Evolutionary conservation across 2,888 invertebrate species (phyloP).

Genomic region (Synergus umbraculus): DNA sequence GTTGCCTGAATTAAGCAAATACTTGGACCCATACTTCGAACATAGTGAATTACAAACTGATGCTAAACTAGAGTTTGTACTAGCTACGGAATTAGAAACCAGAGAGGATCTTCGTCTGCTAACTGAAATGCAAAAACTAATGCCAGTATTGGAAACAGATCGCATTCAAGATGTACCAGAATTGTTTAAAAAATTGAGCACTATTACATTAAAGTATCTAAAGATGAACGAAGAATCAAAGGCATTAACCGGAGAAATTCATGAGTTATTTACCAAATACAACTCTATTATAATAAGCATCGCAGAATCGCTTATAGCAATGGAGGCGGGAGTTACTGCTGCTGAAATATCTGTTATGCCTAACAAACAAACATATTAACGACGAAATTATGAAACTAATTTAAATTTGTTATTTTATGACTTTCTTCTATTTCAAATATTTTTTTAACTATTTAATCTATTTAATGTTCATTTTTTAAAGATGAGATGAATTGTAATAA

Average conservation of each 20-base stretch:
- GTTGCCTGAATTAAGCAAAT: conserved; percentile 77
- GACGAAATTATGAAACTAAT: conserved; percentile 31
- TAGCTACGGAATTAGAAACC: conserved; percentile 77
- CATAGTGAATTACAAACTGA: conserved; percentile 76
- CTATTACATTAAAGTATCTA: conserved; percentile 75
- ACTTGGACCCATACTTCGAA: conserved; percentile 77
- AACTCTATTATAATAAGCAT: conserved; percentile 78
- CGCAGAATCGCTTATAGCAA: conserved; percentile 77
- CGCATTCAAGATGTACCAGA: conserved; percentile 76
- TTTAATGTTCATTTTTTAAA: conserved; percentile 18
- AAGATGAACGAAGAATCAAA: conserved; percentile 75
- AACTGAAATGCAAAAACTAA: conserved; percentile 74
- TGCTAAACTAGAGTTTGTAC: conserved; percentile 77
- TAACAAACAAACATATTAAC: conserved; percentile 69
- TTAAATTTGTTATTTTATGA: background rate
- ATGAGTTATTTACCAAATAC: conserved; percentile 77
- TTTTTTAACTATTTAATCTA: conserved; percentile 28
- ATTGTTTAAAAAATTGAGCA: conserved; percentile 76
- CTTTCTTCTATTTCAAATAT: conserved; percentile 35
- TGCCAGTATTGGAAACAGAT: conserved; percentile 76
- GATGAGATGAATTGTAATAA: background rate
- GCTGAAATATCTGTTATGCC: conserved; percentile 76
- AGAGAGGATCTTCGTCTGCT: conserved; percentile 74
- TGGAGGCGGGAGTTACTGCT: conserved; percentile 76
- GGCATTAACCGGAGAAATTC: conserved; percentile 73